Percentiles rank a stretch among this genome's conserved stretches.
phyloP scores from a whole-genome alignment of 2,888 invertebrate genomes.

The Volucella inflata region DNA sequence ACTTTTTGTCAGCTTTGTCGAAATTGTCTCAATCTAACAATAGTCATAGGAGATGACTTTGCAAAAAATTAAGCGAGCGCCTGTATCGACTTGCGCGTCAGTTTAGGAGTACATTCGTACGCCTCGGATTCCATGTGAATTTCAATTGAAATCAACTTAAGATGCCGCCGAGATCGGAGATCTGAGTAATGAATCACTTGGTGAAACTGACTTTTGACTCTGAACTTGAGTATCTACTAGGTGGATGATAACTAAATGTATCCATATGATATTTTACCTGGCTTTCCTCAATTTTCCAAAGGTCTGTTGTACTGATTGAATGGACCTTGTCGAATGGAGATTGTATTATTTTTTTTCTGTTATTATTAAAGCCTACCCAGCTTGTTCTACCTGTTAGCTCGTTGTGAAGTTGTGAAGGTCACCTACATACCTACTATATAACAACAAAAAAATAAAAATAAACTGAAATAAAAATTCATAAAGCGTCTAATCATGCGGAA shows the following conservation, averaged over 20 bases:
- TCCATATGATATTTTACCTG: too few relatives aligned
- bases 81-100: too few relatives aligned
- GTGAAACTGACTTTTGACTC: too few relatives aligned
- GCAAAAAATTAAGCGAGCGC: neutral
- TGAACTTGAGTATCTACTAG: too few relatives aligned
- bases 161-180: neutral
- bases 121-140: slow-evolving; percentile 9
- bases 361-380: neutral
- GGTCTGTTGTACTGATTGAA: neutral
- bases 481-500: neutral
- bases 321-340: slow-evolving; percentile 4
- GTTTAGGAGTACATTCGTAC: too few relatives aligned
- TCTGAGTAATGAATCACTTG: slow-evolving; percentile 1
- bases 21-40: slow-evolving; percentile 15
- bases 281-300: neutral
- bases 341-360: neutral
- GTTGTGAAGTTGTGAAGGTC: slow-evolving; percentile 19
- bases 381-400: neutral
- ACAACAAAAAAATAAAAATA: neutral
- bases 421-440: neutral
- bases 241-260: too few relatives aligned
- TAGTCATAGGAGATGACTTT: neutral
- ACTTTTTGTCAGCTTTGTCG: slow-evolving; percentile 28
- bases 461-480: neutral
- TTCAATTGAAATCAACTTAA: slow-evolving; percentile 23